Base-by-base conservation (phyloP, 2,797 vertebrate species). In the Enteromius anoplus region DNA sequence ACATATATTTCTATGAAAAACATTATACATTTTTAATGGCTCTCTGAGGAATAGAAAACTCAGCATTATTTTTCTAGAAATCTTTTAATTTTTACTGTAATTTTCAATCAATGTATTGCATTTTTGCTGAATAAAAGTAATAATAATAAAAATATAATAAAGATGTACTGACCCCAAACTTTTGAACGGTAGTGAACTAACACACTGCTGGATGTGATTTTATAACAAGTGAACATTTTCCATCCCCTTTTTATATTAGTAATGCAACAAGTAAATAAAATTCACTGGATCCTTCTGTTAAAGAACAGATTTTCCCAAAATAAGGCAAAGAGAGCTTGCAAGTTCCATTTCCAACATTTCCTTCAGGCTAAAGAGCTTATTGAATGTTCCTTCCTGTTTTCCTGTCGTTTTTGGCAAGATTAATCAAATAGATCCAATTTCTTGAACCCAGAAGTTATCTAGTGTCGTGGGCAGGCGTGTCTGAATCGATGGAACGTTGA, bases 321-420 rank as follows among this genome's bases (percentile, higher is more conserved):
- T 82, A 90, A 91, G 87, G 88, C 87, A 88, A 89, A 34, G 23
- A 83, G 1, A 80, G 75, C 26, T 53, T 51, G 45, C 62, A 62
- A 58, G 40, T 42, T 71, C 6, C 8, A 42, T 69, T 82, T 12
- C 51, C 37, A 78, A 65, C 73, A 85, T 77, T 45, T 85, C 78
- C 79, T 84, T 86, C 75, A 84, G 75, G 75, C 71, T 84, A 80
- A 4, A 65, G 53, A 87, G 69, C 86, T 84, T 84, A 68, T 76
- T 21, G 7, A 53, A 75, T 29, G 6, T 45, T 66, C 32, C 79
- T 78, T 68, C 66, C 47, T 26, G 45, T 12, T 78, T 84, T 73
- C 66, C 47, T n/a, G 45, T 12, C 10, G 4, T 75, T 60, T 85
- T 86, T 76, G 75, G 79, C 66, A 53, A 84, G 60, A 75, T 29